Base-by-base conservation (phyloP, 2,113 vertebrate genomes). In the Pseudonaja textilis region DNA sequence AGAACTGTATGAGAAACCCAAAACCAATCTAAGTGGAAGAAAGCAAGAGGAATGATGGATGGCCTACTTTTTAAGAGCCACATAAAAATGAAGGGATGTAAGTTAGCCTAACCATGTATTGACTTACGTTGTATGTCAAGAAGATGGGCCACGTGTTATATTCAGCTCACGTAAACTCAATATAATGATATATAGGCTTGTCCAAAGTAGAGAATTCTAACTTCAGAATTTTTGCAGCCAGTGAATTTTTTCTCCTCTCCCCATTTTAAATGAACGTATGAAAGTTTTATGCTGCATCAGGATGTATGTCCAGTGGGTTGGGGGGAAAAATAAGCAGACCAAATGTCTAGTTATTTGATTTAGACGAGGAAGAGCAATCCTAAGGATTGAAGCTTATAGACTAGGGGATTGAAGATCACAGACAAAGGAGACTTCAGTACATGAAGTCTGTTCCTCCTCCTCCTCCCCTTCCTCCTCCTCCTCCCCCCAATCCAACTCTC, bases 1-100 rank as follows among this genome's bases (percentile, higher is more conserved):
- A 91, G 92, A 96, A 90, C 93, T 95, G 93, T 54, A 93, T 26
- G 91, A 92, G 95, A 95, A 96, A 96, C 88, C 56, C 85, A 96
- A 97, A 96, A 90, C 96, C 91, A 85, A 92, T n/a, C 87, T 92
- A 93, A 95, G 94, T 92, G 89, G 95, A 93, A 93, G 74, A 56
- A 93, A 86, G 93, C 92, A 94, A 96, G 96, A 96, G 90, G 94
- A 94, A 93, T 95, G 95, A 96, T 94, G 95, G 93, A 95, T 96
- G 93, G 25, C 56, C 95, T 95, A 90, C 93, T 95, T 95, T 96
- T 93, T 91, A 92, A 94, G 56, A 90, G 85, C 56, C 94, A 20
- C 93, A 59, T 95, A 94, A 95, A 96, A 42, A 34, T 3, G 50
- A 90, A 54, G 54, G 86, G 90, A 57, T 61, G 0, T 81, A 59